Base-by-base conservation (phyloP, 2,888 invertebrate genomes). In the Zaprionus obscuricornis region DNA sequence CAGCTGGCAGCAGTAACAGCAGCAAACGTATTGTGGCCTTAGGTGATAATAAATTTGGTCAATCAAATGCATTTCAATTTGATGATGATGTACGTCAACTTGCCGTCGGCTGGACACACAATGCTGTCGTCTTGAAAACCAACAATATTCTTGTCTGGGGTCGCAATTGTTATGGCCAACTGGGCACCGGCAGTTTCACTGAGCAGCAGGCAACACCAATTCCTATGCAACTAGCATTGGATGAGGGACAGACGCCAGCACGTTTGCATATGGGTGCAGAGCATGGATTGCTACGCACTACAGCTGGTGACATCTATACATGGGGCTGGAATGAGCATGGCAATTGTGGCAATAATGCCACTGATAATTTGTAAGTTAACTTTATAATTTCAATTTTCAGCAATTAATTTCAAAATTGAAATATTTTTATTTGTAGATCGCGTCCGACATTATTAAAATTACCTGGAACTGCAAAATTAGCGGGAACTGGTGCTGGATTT, bases 271-370 rank as follows among this genome's bases (percentile, higher is more conserved):
- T 94, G 71, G 96, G 96, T 1, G 95, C 96, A 0, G 96, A 96
- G 82, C 96, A 96, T 85, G 95, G 94, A 34, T 87, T 96, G 67
- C 93, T 94, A 62, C 89, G 95, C 65, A 92, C 92, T 74, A 92
- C 91, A 3, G 92, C 93, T 54, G 93, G 94, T 22, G 91, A 92
- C 40, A 87, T 96, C 3, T 94, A 93, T 85, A 93, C 94, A 13
- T 97, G 96, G 96, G 96, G 96, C 0, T 97, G 96, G 96, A 96
- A 97, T 90, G 96, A 97, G 85, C 96, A 96, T 90, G 95, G 95
- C 27, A 96, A 95, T 88, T 96, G 96, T 81, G 96, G 96, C 47
- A 94, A 93, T 71, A 93, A 93, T 47, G 67, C 78, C 0, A 86
- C 85, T 0, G 88, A 89, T 16, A 90, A 90, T 77, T 26, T 90